Conservation (phyloP, 2,797 vertebrate species). For the Schizopygopsis pylzovi region DNA sequence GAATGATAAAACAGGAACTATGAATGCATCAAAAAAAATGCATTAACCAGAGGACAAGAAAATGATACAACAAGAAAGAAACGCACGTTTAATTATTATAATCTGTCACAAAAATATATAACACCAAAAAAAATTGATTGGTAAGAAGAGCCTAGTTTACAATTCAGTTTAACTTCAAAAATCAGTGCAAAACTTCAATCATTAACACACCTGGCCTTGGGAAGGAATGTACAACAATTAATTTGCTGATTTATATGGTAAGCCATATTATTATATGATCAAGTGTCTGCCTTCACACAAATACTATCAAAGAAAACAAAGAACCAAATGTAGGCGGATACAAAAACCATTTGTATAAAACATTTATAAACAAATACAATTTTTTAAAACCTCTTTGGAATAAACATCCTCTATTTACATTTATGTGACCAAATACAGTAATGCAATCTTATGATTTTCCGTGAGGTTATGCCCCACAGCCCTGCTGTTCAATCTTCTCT, state of each 20-base stretch:
- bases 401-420: conserved; percentile 12
- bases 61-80: conserved; percentile 12
- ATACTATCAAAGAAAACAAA: background rate
- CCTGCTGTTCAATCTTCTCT: conserved; percentile 72
- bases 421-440: background rate
- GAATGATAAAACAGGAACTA: background rate
- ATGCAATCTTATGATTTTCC: background rate
- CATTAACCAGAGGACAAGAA: background rate
- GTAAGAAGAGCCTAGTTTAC: conserved; percentile 49
- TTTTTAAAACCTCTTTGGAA: conserved; percentile 21
- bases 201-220: background rate
- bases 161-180: conserved; percentile 58
- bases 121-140: background rate
- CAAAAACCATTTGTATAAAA: conserved; percentile 28
- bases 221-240: conserved; percentile 7
- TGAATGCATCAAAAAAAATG: background rate
- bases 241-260: background rate
- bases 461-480: conserved; percentile 41
- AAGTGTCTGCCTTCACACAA: background rate
- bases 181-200: conserved; percentile 44
- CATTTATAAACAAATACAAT: background rate
- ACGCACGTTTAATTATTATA: background rate
- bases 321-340: background rate
- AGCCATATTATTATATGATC: background rate
- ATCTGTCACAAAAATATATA: background rate